Base-by-base conservation (phyloP, 2,888 invertebrate species). In the Spisula solida region DNA sequence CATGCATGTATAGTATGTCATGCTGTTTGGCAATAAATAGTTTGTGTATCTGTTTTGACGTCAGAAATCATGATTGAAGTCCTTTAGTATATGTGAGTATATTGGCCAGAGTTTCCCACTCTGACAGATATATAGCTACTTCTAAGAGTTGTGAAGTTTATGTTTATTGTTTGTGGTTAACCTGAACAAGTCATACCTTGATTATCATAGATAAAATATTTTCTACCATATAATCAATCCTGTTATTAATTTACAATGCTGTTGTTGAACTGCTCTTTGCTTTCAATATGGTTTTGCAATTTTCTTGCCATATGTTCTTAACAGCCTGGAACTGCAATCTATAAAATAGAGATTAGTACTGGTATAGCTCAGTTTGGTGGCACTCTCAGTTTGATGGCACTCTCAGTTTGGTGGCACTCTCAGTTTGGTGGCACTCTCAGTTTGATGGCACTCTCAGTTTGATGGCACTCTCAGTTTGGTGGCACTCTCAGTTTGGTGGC, bases 1-100 rank as follows among this genome's bases (percentile, higher is more conserved):
- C 41, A 41, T 41, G 41, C 41, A 41, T 41, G 41, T 41, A 41
- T 8, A 41, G 1, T 51, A 16, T 14, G 14, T 51, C 60, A 25
- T 25, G 20, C 25, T 66, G 8, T 66, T 10, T 10, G 10, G 60
- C 25, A 66, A 66, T 66, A 66, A 25, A 66, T 66, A 66, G 25
- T 66, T 66, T 5, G n/a, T n/a, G 25, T 66, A 66, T 66, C 60
- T 66, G 12, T 66, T 20, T 66, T 66, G 60, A 66, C 60, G 60
- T 66, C 60, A 66, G n/a, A 20, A 66, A 66, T 10, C 60, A 66
- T 25, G 6, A 10, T 25, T 10, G 10, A 66, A 66, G 60, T 66
- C 60, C 60, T 66, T 25, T 4, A 66, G 60, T 25, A 66, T 25
- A 25, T 66, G 8, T 66, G 25, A 25, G n/a, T n/a, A 66, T 20